phyloP scores from a whole-genome alignment of 1,140 invertebrate species.

The Hydropsyche tenuis region DNA sequence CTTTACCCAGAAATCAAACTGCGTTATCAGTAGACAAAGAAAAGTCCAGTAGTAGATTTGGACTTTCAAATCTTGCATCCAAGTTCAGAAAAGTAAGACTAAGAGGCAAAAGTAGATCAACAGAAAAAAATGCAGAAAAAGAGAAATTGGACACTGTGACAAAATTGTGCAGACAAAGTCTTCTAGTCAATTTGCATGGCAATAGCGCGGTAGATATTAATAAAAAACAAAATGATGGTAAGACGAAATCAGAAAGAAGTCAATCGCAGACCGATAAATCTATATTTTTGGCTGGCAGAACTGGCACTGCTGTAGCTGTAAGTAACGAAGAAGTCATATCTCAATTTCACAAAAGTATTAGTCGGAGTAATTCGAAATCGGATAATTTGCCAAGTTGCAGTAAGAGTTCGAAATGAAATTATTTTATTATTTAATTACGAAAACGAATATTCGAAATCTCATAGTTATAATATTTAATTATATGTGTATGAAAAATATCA shows the following conservation, averaged over 20 bases:
- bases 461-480: no score
- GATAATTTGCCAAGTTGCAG: conserved; percentile 14
- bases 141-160: conserved; percentile 65
- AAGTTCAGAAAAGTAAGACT: conserved; percentile 67
- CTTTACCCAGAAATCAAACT: conserved; percentile 49
- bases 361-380: neutral
- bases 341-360: conserved; percentile 1
- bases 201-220: conserved; percentile 30
- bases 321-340: conserved; percentile 36
- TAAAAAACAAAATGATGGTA: conserved; percentile 2
- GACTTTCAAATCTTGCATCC: conserved; percentile 68
- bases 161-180: conserved; percentile 70
- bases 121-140: conserved; percentile 53
- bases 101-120: conserved; percentile 57
- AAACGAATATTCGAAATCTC: no score
- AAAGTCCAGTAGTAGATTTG: conserved; percentile 59
- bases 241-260: conserved; percentile 36
- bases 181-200: conserved; percentile 65
- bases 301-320: conserved; percentile 46
- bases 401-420: conserved; percentile 10
- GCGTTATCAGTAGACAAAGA: conserved; percentile 33
- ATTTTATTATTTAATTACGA: no score
- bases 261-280: conserved; percentile 45
- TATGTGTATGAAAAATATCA: no score
- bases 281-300: conserved; percentile 46